Percentiles rank a stretch among this genome's conserved stretches.
These are phyloP conservation scores for Tokudaia tokunoshimensis DNA, from an alignment of 2,797 vertebrate species.

Conservation along the genomic window DNA sequence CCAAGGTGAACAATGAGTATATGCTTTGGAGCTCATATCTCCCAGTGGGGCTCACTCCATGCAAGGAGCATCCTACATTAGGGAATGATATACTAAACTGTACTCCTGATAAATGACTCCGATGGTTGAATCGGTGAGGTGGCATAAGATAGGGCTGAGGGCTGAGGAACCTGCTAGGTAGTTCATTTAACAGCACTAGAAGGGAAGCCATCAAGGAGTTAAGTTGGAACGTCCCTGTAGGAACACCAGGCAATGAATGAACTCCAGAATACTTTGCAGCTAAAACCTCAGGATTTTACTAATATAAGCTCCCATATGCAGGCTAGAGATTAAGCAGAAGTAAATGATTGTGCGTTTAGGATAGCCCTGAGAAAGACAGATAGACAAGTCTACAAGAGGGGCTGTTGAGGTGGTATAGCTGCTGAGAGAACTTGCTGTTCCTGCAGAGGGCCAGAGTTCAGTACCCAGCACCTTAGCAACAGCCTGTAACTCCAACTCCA, in stretches of 20 bases:
- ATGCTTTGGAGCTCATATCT: not conserved
- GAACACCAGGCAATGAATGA: not conserved
- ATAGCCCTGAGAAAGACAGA: not conserved
- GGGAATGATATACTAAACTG: not conserved
- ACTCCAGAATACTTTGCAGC: not conserved
- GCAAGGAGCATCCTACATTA: not conserved
- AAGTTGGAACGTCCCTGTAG: not conserved
- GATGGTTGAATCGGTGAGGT: not conserved
- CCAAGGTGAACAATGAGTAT: not conserved
- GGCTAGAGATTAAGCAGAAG: not conserved
- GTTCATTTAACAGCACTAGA: not conserved
- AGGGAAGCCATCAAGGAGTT: not conserved
- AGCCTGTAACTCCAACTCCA: not conserved
- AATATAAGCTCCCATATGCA: not conserved
- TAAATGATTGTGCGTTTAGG: not conserved
- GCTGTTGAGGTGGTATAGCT: not conserved
- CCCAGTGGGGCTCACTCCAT: not conserved
- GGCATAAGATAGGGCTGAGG: not conserved
- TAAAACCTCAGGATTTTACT: not conserved
- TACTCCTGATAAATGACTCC: not conserved
- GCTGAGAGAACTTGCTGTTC: not conserved
- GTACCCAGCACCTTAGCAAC: not conserved
- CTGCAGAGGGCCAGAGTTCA: not conserved
- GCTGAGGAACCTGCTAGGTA: not conserved
- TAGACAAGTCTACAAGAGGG: not conserved